These are phyloP conservation scores for Anorthoa munda DNA, from an alignment of 2,888 invertebrate species.

Conservation along the genomic window DNA sequence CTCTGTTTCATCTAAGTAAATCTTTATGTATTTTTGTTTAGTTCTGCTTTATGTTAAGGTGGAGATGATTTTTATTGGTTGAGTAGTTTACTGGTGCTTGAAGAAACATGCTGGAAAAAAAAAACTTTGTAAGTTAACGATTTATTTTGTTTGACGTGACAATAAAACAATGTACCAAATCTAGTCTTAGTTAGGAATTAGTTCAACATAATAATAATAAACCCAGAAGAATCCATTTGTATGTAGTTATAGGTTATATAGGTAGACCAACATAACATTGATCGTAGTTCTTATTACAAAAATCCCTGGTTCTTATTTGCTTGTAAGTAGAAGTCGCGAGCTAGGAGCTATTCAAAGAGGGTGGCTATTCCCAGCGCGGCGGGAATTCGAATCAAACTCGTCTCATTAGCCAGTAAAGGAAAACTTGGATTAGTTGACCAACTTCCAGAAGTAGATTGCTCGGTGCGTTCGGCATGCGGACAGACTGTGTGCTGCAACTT, in stretches of 20 bases:
- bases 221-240: neutral
- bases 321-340: slow-evolving; percentile 53
- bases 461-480: slow-evolving; percentile 74
- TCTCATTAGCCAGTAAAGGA: slow-evolving; percentile 89
- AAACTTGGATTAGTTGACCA: slow-evolving; percentile 91
- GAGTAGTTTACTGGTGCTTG: neutral
- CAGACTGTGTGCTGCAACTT: slow-evolving; percentile 68
- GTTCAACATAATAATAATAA: neutral
- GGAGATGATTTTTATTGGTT: slow-evolving; percentile 29
- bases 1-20: slow-evolving; percentile 78
- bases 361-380: slow-evolving; percentile 77
- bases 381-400: slow-evolving; percentile 89
- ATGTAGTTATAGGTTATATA: neutral
- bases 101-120: neutral
- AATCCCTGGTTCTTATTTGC: slow-evolving; percentile 52
- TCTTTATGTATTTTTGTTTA: slow-evolving; percentile 66
- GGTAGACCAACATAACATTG: slow-evolving; percentile 15
- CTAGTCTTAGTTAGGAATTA: neutral
- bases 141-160: neutral
- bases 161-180: neutral
- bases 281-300: slow-evolving; percentile 36
- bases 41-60: slow-evolving; percentile 48
- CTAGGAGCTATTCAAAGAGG: slow-evolving; percentile 72
- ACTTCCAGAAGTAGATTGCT: slow-evolving; percentile 81
- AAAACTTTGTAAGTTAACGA: neutral